phyloP scores from a whole-genome alignment of 2,797 vertebrate species.

The Champsocephalus esox region DNA sequence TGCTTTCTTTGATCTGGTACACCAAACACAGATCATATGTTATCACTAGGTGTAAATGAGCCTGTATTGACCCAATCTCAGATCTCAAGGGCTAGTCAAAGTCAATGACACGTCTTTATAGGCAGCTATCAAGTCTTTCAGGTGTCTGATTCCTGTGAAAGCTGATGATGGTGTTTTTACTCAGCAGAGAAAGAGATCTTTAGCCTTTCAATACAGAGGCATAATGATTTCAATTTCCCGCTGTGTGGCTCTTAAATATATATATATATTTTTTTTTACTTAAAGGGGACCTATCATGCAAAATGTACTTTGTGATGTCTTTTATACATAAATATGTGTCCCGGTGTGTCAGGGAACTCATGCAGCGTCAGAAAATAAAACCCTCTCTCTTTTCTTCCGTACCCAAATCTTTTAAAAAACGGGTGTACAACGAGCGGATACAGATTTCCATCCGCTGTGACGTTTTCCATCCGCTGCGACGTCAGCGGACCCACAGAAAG shows the following conservation, averaged over 20 bases:
- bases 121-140: not conserved
- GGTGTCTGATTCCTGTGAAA: not conserved
- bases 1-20: constrained; percentile 2
- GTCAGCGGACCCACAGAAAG: too few relatives aligned
- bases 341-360: too few relatives aligned
- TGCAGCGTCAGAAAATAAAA: too few relatives aligned
- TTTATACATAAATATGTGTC: too few relatives aligned
- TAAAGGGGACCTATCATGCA: too few relatives aligned
- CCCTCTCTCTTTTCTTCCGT: too few relatives aligned
- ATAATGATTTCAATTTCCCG: not conserved
- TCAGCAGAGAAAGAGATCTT: not conserved
- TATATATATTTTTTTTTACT: too few relatives aligned
- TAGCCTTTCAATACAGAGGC: not conserved
- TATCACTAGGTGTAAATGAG: not conserved
- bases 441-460: too few relatives aligned
- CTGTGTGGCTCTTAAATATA: not conserved
- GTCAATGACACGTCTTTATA: not conserved
- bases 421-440: too few relatives aligned
- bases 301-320: too few relatives aligned
- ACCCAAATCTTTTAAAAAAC: too few relatives aligned
- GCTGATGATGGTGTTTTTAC: not conserved
- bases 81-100: not conserved
- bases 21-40: not conserved
- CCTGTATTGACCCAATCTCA: not conserved
- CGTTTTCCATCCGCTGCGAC: too few relatives aligned